Percentiles rank a stretch among this genome's conserved stretches.
These are phyloP conservation scores for Platyscapa corneri DNA, from an alignment of 1,140 invertebrate species.

Conservation along the genomic window DNA sequence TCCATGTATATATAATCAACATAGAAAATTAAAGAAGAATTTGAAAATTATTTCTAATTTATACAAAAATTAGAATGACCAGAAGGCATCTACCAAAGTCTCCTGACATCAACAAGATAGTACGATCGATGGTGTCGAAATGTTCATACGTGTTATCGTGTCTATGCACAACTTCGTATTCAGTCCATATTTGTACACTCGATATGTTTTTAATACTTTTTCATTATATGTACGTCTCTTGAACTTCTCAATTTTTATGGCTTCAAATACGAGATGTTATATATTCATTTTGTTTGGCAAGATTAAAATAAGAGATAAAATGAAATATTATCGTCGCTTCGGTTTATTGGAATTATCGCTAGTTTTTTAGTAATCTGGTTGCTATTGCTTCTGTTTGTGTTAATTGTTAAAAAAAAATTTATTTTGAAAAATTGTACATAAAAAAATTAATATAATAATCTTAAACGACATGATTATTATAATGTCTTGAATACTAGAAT, in stretches of 20 bases:
- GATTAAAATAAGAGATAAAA: too few relatives aligned
- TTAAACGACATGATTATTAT: too few relatives aligned
- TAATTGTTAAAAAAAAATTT: too few relatives aligned
- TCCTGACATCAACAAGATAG: constrained; percentile 8
- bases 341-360: too few relatives aligned
- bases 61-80: background rate
- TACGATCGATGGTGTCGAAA: constrained; percentile 1
- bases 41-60: background rate
- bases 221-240: background rate
- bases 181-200: background rate
- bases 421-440: too few relatives aligned
- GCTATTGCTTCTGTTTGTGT: too few relatives aligned
- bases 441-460: too few relatives aligned
- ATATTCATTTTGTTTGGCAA: too few relatives aligned
- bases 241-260: background rate
- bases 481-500: too few relatives aligned
- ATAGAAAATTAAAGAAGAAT: background rate
- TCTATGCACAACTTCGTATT: background rate
- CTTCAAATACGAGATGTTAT: background rate
- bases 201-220: constrained; percentile 8
- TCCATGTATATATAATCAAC: background rate
- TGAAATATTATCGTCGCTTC: too few relatives aligned
- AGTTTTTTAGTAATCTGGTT: too few relatives aligned
- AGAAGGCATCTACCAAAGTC: constrained; percentile 2
- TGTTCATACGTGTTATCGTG: background rate